Base-by-base conservation (phyloP, 2,888 invertebrate species). In the Phymatocera aterrima region DNA sequence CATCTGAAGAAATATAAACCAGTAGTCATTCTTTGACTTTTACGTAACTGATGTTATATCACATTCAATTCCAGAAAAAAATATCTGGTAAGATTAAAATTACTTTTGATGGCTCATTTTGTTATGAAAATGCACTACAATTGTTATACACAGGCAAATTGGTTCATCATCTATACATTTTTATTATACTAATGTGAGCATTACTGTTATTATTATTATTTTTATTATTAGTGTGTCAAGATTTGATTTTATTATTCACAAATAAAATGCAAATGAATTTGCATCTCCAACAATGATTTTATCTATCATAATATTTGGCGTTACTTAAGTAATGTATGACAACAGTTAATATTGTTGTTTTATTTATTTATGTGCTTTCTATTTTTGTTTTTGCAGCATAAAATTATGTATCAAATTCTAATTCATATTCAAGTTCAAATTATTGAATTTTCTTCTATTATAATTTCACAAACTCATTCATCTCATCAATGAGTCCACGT, bases 231-330 rank as follows among this genome's bases (percentile, higher is more conserved):
- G n/a, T n/a, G n/a, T n/a, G n/a, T n/a, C n/a, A n/a, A n/a, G n/a
- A 34, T 48, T 72, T 34, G 18, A 72, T 51, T 68, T 68, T 68
- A 28, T 61, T 15, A 18, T 34, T 21, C 8, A 72, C 12, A 34
- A 72, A 72, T 72, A 51, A 51, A 51, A 51, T 72, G 68, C 46
- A 68, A 68, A 68, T 46, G 46, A 68, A 64, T 6, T 64, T 64
- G 61, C 8, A 64, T 24, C 15, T 46, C 31, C 21, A 5, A 46
- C 24, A 21, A 43, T n/a, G n/a, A n/a, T 5, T n/a, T 68, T 24
- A 46, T 10, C 15, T 46, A 68, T 54, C 3, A 54, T 54, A n/a
- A 15, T 65, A 28, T 6, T 46, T n/a, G 12, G 34, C 28, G 43
- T 60, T 64, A 64, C 37, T 37, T 64, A 28, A 57, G 57, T 57